Evolutionary conservation across 2,113 vertebrate species (phyloP).

Genomic region (Callochromis pleurospilus): DNA sequence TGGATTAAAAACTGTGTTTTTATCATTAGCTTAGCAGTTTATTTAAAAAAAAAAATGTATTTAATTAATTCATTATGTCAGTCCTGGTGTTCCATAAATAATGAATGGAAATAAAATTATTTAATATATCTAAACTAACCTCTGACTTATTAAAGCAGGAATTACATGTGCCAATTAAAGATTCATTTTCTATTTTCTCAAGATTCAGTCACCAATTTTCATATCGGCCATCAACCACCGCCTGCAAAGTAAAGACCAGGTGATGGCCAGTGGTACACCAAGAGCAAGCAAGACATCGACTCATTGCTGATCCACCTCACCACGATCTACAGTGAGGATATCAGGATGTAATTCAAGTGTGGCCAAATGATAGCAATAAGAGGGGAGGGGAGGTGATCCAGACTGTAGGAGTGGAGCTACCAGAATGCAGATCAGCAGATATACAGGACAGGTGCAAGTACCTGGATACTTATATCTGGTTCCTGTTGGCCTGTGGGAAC

Average conservation of each 20-base stretch:
- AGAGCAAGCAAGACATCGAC: background rate
- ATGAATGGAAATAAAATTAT: no score
- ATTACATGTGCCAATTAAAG: background rate
- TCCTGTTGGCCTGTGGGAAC: background rate
- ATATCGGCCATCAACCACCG: background rate
- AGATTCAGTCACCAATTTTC: background rate
- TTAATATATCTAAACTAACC: no score
- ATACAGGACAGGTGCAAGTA: background rate
- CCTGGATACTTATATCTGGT: background rate
- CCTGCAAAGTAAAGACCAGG: background rate
- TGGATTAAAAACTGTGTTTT: background rate
- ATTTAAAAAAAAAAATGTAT: no score
- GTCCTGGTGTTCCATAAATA: no score
- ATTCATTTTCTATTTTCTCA: background rate
- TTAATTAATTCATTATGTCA: no score
- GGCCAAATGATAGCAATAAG: background rate
- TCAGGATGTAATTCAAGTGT: background rate
- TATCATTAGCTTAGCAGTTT: background rate
- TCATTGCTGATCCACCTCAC: background rate
- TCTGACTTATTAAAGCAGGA: background rate
- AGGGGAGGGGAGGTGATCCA: background rate
- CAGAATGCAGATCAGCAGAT: background rate
- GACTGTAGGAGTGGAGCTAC: background rate
- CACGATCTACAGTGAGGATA: background rate
- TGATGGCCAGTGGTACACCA: background rate